These are phyloP conservation scores for Bicyclus anynana DNA, from an alignment of 1,140 invertebrate genomes.

Conservation along the genomic window DNA sequence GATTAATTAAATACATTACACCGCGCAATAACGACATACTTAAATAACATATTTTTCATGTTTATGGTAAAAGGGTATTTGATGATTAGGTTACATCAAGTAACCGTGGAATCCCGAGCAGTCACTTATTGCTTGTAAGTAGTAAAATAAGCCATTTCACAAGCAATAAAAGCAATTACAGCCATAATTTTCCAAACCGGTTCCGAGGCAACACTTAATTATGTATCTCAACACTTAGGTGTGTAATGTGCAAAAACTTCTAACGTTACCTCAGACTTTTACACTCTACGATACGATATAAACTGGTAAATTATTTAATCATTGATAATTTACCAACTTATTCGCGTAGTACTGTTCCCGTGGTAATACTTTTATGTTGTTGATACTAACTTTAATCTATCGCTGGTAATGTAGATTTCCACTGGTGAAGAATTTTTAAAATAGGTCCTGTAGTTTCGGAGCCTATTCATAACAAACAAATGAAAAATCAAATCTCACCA, in stretches of 20 bases:
- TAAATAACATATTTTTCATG: too few relatives aligned
- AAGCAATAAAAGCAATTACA: background rate
- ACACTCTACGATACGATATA: background rate
- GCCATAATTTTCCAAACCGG: background rate
- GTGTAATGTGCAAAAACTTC: background rate
- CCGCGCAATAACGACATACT: too few relatives aligned
- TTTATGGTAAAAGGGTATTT: background rate
- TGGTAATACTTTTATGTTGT: too few relatives aligned
- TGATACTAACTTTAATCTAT: too few relatives aligned
- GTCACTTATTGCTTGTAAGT: background rate
- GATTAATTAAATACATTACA: too few relatives aligned
- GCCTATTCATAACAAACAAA: too few relatives aligned
- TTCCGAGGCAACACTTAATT: background rate
- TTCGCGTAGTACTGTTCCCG: too few relatives aligned
- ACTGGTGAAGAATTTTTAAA: too few relatives aligned
- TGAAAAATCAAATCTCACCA: too few relatives aligned
- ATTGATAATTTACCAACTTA: too few relatives aligned
- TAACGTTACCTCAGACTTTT: background rate
- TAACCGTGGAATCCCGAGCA: background rate
- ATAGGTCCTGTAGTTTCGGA: too few relatives aligned
- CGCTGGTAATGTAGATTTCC: too few relatives aligned
- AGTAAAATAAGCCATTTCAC: background rate
- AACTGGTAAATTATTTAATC: background rate
- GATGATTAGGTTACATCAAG: background rate
- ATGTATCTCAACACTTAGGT: slow-evolving; percentile 3